Evolutionary conservation across 1,140 invertebrate genomes (phyloP).

Genomic region (Drosophila arawakana): DNA sequence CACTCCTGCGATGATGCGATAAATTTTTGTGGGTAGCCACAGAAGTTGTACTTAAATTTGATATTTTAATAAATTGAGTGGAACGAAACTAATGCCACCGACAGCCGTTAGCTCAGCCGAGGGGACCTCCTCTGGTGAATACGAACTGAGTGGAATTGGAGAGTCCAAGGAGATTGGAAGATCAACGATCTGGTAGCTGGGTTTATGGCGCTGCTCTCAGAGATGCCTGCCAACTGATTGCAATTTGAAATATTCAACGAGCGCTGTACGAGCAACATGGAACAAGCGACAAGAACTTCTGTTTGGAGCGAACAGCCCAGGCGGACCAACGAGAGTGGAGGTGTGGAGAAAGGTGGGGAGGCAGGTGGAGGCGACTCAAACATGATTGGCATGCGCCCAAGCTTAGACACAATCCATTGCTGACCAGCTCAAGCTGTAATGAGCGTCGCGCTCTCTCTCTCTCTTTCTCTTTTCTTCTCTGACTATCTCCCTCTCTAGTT

Average conservation of each 20-base stretch:
- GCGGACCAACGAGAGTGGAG: constrained; percentile 14
- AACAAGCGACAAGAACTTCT: constrained; percentile 80
- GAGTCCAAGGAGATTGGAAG: constrained; percentile 8
- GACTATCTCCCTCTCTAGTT: not conserved
- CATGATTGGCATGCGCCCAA: constrained; percentile 72
- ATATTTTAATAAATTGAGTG: constrained; percentile 80
- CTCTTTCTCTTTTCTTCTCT: not conserved
- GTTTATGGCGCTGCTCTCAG: constrained; percentile 27
- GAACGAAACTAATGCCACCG: constrained; percentile 70
- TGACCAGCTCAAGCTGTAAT: constrained; percentile 44
- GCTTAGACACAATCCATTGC: constrained; percentile 12
- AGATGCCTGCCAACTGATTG: constrained; percentile 82
- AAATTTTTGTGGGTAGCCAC: constrained; percentile 36
- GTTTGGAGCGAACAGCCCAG: constrained; percentile 55
- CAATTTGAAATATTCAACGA: constrained; percentile 83
- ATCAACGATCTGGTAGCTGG: constrained; percentile 46
- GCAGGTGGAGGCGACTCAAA: constrained; percentile 31
- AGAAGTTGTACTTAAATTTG: constrained; percentile 72
- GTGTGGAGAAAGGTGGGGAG: not conserved
- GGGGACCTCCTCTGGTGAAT: no score
- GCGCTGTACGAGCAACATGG: constrained; percentile 64
- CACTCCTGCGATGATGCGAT: constrained; percentile 33
- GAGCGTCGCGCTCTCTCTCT: constrained; percentile 23
- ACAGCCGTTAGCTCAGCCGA: constrained; percentile 18
- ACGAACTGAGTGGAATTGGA: not conserved